Conservation (phyloP, 2,797 vertebrate genomes). For the Dipus sagitta region DNA sequence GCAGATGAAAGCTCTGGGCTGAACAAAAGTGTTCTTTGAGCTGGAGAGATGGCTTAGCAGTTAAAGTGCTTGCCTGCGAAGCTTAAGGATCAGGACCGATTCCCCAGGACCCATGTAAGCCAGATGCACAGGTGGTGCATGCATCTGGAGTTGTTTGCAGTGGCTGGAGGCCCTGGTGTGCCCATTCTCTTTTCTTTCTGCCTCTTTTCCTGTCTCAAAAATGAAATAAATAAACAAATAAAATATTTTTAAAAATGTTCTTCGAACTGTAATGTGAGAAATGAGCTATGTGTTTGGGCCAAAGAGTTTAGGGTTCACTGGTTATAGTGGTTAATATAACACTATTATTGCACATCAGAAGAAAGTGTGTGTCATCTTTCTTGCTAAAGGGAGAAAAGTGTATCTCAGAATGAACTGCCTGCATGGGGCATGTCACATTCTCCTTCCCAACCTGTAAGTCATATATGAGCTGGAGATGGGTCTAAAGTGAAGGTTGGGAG, state of each 20-base stretch:
- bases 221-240: too few relatives aligned
- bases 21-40: not conserved
- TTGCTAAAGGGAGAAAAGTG: not conserved
- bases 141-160: too few relatives aligned
- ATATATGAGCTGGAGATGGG: not conserved
- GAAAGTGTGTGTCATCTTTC: not conserved
- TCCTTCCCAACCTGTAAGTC: not conserved
- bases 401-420: not conserved
- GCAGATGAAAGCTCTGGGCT: not conserved
- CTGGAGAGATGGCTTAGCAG: too few relatives aligned
- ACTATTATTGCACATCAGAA: not conserved
- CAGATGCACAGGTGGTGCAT: too few relatives aligned
- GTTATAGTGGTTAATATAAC: not conserved
- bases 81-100: too few relatives aligned
- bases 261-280: constrained; percentile 31
- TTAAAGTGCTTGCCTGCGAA: too few relatives aligned
- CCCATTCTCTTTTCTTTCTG: too few relatives aligned
- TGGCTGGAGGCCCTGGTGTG: too few relatives aligned
- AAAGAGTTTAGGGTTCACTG: not conserved
- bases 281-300: not conserved
- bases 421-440: not conserved
- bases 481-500: not conserved
- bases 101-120: too few relatives aligned
- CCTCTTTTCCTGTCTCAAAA: too few relatives aligned
- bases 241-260: too few relatives aligned